Evolutionary conservation across 2,113 vertebrate species (phyloP).

Genomic region (Lophochroa leadbeateri): DNA sequence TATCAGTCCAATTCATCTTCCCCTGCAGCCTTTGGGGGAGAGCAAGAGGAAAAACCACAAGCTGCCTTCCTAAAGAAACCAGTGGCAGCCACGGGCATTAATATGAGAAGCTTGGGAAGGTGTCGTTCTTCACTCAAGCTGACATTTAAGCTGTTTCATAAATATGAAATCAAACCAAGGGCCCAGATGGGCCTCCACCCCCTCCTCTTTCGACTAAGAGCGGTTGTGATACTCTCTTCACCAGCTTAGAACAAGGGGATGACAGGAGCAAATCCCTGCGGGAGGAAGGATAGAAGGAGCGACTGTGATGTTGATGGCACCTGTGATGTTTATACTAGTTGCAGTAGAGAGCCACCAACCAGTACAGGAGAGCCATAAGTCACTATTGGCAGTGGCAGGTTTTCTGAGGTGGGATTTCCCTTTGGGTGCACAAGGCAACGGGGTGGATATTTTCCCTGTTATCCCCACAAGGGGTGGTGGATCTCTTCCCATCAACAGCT

Average conservation of each 20-base stretch:
- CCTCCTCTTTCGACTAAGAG: conserved; percentile 57
- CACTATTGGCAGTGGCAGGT: not conserved
- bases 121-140: conserved; percentile 82
- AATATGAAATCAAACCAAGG: conserved; percentile 80
- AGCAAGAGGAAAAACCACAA: conserved; percentile 54
- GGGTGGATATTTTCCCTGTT: not conserved
- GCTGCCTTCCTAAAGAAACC: conserved; percentile 62
- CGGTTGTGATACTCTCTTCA: conserved; percentile 20
- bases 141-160: conserved; percentile 84
- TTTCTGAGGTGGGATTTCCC: conserved; percentile 21
- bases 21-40: conserved; percentile 45
- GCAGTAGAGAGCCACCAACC: not conserved
- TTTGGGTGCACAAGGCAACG: not conserved
- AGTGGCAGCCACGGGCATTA: conserved; percentile 66
- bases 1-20: conserved; percentile 70
- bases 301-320: not conserved
- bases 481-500: not conserved
- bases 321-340: not conserved
- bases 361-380: not conserved
- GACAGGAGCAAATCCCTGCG: conserved; percentile 45
- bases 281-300: not conserved
- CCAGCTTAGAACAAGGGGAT: conserved; percentile 36
- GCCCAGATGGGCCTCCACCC: conserved; percentile 75
- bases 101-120: conserved; percentile 73
- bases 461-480: not conserved